Evolutionary conservation across 2,797 vertebrate species (phyloP).

Genomic region (Discoglossus pictus): DNA sequence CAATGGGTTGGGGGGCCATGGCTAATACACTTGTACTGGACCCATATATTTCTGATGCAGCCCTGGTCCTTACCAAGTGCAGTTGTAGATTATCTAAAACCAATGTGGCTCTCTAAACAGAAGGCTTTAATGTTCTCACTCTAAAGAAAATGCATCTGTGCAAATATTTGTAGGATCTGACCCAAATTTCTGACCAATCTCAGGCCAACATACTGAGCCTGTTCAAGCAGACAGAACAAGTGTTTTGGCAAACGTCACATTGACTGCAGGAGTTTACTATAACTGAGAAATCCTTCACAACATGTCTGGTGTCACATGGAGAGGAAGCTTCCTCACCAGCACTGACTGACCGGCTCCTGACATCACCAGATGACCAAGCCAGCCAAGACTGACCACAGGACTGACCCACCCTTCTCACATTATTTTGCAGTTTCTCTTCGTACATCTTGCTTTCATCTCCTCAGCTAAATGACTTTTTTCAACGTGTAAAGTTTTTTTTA

Average conservation of each 20-base stretch:
- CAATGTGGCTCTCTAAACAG: too few species aligned
- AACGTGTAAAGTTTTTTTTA: neutral
- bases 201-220: too few species aligned
- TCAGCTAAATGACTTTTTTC: conserved; percentile 17
- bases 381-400: conserved; percentile 14
- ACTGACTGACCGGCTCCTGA: conserved; percentile 36
- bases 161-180: too few species aligned
- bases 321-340: conserved; percentile 14
- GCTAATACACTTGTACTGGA: too few species aligned
- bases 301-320: conserved; percentile 23
- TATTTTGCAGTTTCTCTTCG: conserved; percentile 28
- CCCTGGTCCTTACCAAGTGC: too few species aligned
- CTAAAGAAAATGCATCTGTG: too few species aligned
- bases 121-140: too few species aligned
- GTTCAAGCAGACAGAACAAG: neutral
- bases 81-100: too few species aligned
- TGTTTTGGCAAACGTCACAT: neutral
- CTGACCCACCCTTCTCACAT: conserved; percentile 28
- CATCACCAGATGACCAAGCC: conserved; percentile 25
- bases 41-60: too few species aligned
- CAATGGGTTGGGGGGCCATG: too few species aligned
- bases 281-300: neutral
- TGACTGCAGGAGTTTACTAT: conserved; percentile 3
- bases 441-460: conserved; percentile 40
- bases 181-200: too few species aligned